These are phyloP conservation scores for Aegotheles bennettii DNA, from an alignment of 2,113 vertebrate genomes.

Conservation along the genomic window DNA sequence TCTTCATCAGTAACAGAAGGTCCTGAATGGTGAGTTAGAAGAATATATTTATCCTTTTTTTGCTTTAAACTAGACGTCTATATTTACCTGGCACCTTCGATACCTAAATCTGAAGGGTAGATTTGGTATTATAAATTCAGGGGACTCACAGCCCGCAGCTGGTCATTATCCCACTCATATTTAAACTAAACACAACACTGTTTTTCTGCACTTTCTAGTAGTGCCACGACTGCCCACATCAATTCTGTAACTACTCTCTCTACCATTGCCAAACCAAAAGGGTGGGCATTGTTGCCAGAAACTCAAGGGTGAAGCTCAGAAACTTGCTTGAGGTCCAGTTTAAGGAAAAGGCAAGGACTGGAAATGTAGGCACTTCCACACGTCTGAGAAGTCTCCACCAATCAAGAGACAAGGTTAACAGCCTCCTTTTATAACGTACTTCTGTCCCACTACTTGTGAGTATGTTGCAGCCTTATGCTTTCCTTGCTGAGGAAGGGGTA, in stretches of 20 bases:
- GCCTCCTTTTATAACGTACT: background rate
- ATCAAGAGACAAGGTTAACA: background rate
- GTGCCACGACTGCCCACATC: background rate
- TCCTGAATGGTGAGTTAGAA: background rate
- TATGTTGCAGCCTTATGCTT: background rate
- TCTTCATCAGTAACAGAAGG: background rate
- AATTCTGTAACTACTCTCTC: background rate
- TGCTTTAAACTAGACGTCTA: accelerated
- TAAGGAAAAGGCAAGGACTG: background rate
- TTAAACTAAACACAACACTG: background rate
- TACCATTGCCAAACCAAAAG: background rate
- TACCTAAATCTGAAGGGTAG: background rate
- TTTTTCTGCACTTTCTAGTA: background rate
- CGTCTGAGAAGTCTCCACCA: background rate
- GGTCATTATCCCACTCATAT: background rate
- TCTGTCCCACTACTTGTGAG: background rate
- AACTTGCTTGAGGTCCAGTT: background rate
- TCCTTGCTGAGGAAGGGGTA: background rate
- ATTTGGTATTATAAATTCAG: background rate
- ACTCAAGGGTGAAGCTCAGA: background rate
- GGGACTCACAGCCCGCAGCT: background rate
- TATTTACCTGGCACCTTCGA: background rate
- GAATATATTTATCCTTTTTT: background rate
- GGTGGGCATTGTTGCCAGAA: background rate
- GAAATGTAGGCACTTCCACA: background rate